Percentiles rank a stretch among this genome's conserved stretches.
phyloP scores from a whole-genome alignment of 2,113 vertebrate genomes.

The Cyanoderma ruficeps region DNA sequence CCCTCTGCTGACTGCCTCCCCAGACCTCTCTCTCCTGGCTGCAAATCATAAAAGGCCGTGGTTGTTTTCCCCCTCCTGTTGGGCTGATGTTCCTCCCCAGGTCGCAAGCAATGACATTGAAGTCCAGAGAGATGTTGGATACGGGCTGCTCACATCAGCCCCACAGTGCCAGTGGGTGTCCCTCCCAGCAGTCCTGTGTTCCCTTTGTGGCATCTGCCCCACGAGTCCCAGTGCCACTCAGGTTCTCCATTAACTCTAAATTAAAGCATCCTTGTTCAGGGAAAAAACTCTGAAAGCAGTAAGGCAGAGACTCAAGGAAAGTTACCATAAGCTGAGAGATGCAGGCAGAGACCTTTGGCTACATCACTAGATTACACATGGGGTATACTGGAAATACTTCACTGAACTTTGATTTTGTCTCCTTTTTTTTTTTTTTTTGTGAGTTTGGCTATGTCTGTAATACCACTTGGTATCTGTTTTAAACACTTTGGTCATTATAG shows the following conservation, averaged over 20 bases:
- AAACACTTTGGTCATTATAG: not conserved
- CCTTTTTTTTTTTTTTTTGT: too few species aligned
- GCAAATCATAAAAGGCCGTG: fast-evolving
- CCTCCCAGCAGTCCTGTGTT: not conserved
- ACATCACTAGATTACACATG: not conserved
- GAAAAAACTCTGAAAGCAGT: not conserved
- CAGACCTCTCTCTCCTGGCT: not conserved
- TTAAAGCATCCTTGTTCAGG: not conserved
- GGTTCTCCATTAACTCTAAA: not conserved
- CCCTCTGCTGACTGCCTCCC: conserved; percentile 47
- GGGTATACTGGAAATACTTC: not conserved
- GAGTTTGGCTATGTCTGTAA: not conserved
- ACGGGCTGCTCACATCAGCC: fast-evolving
- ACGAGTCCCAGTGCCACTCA: not conserved
- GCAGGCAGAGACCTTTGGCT: not conserved
- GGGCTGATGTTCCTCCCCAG: not conserved
- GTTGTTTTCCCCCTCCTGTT: not conserved
- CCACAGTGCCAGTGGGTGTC: fast-evolving
- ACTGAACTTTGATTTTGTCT: not conserved
- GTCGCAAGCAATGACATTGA: fast-evolving
- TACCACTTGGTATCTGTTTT: not conserved
- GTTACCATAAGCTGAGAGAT: not conserved
- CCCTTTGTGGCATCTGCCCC: not conserved
- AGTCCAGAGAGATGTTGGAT: fast-evolving
- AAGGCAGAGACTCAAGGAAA: not conserved